A percentile compares a stretch with the other conserved stretches of the same genome.
Conservation (phyloP, 2,888 invertebrate species). For the Halictus ligatus region DNA sequence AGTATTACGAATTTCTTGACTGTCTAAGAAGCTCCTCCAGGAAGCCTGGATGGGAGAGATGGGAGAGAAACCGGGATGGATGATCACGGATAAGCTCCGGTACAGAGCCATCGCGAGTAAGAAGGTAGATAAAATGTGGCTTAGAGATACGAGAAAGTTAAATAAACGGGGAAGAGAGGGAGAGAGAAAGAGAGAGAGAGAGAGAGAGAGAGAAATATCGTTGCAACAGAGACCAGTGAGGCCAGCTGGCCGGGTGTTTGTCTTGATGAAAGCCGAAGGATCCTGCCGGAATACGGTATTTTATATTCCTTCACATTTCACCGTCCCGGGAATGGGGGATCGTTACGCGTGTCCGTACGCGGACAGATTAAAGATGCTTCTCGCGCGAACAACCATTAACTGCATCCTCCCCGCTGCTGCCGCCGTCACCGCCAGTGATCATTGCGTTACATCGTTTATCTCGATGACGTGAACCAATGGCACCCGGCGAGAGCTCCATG, state of each 20-base stretch:
- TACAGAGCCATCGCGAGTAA: not conserved
- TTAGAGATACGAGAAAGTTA: slow-evolving; percentile 18
- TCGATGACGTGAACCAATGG: slow-evolving; percentile 6
- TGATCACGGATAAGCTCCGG: slow-evolving; percentile 13
- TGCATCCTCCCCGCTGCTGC: not conserved
- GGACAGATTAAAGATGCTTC: slow-evolving; percentile 13
- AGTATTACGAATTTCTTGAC: not conserved
- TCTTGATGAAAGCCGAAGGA: slow-evolving; percentile 14
- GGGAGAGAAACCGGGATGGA: not conserved
- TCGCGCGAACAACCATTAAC: slow-evolving; percentile 14
- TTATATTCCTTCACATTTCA: slow-evolving; percentile 5
- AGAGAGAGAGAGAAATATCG: not conserved
- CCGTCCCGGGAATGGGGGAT: not conserved
- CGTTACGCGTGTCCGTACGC: slow-evolving; percentile 9
- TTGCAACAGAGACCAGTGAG: not conserved
- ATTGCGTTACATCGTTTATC: slow-evolving; percentile 15
- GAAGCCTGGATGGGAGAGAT: not conserved
- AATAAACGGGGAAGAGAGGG: slow-evolving; percentile 1
- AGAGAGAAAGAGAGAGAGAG: not conserved
- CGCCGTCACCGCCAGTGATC: not conserved
- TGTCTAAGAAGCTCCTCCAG: not conserved
- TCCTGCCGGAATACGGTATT: not conserved
- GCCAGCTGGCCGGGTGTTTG: slow-evolving; percentile 20
- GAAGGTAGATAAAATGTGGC: slow-evolving; percentile 24
- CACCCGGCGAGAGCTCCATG: not conserved